Conservation (phyloP, 2,797 vertebrate species). For the Glyptemys insculpta region DNA sequence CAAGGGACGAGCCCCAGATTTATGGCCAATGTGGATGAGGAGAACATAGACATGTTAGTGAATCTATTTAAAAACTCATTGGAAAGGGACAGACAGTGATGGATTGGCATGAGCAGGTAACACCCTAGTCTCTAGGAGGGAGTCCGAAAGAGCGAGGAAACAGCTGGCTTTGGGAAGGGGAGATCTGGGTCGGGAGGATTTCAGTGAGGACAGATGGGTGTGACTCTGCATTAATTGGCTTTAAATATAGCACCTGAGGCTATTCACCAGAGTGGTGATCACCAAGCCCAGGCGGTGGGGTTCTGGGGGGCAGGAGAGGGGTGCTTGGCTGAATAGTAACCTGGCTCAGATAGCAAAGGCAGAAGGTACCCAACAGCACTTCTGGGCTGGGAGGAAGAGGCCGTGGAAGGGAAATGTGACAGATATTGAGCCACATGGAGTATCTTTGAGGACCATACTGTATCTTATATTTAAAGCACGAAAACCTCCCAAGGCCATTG, state of each 20-base stretch:
- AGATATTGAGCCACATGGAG: not conserved
- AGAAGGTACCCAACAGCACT: too few relatives aligned
- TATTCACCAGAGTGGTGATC: too few relatives aligned
- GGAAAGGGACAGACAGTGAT: not conserved
- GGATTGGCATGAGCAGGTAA: not conserved
- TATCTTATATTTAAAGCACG: too few relatives aligned
- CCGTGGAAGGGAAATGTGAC: not conserved
- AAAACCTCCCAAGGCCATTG: too few relatives aligned
- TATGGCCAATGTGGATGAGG: not conserved
- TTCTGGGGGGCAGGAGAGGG: too few relatives aligned
- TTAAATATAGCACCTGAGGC: too few relatives aligned
- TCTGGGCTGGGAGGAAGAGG: too few relatives aligned
- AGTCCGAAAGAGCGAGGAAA: not conserved
- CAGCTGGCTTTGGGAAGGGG: not conserved
- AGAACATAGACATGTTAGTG: conserved; percentile 18
- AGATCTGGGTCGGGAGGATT: not conserved
- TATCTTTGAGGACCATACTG: too few relatives aligned
- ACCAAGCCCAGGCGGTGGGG: too few relatives aligned
- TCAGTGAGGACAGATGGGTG: not conserved
- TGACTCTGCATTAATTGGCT: too few relatives aligned
- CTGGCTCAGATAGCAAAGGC: too few relatives aligned
- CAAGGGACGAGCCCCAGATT: not conserved
- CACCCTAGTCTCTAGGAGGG: not conserved
- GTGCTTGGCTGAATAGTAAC: too few relatives aligned
- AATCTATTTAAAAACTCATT: conserved; percentile 6